Conservation (phyloP, 2,113 vertebrate species). For the Aptenodytes patagonicus region DNA sequence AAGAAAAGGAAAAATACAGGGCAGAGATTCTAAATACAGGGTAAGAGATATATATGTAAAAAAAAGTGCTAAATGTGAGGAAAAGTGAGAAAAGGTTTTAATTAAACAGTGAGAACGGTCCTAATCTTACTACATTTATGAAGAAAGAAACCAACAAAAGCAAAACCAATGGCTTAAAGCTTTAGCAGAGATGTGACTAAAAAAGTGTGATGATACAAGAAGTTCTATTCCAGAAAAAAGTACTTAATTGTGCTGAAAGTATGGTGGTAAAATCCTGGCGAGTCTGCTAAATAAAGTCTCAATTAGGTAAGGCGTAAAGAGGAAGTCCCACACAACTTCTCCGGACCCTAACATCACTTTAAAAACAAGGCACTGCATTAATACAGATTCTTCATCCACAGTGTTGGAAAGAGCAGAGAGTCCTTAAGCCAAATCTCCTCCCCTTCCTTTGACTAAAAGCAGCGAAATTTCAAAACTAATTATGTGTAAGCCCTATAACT, state of each 20-base stretch:
- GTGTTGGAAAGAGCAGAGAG: background rate
- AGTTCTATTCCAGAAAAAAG: background rate
- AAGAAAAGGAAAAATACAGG: background rate
- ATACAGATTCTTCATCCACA: background rate
- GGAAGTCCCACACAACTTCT: background rate
- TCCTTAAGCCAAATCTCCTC: background rate
- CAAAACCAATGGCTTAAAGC: background rate
- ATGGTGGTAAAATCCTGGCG: background rate
- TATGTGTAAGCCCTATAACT: background rate
- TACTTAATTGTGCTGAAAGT: background rate
- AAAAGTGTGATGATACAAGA: background rate
- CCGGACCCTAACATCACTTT: background rate
- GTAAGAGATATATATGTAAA: background rate
- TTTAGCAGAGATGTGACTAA: background rate
- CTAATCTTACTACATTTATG: background rate
- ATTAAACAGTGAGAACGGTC: background rate
- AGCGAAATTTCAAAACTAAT: background rate
- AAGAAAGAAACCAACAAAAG: background rate
- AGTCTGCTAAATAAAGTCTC: background rate
- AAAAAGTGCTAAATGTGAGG: background rate
- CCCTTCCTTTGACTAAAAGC: background rate
- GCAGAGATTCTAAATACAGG: background rate
- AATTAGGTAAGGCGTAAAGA: background rate
- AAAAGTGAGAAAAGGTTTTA: background rate
- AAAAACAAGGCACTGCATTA: background rate